phyloP scores from a whole-genome alignment of 2,797 vertebrate species.

The Squalus acanthias region DNA sequence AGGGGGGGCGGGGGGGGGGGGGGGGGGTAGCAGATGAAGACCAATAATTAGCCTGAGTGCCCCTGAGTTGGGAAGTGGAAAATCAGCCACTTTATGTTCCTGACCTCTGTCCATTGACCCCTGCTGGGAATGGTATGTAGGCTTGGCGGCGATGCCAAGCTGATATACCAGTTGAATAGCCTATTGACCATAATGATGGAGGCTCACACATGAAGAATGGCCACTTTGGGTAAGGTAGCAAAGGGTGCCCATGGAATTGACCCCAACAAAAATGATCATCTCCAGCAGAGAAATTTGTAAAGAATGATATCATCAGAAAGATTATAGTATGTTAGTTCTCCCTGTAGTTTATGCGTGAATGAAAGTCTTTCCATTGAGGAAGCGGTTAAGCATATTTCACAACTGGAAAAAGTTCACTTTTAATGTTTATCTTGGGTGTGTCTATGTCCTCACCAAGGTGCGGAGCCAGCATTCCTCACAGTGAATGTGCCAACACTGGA shows the following conservation, averaged over 20 bases:
- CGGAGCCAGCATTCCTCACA: constrained; percentile 77
- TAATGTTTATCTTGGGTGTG: background rate
- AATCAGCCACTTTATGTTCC: background rate
- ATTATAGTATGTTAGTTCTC: background rate
- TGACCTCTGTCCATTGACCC: background rate
- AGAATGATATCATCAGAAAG: background rate
- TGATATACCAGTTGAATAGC: background rate
- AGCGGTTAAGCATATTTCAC: background rate
- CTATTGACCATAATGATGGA: background rate
- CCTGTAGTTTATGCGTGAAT: background rate
- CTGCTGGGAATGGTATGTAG: background rate
- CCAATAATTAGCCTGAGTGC: background rate
- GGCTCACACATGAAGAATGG: background rate
- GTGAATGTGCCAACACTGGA: constrained; percentile 80
- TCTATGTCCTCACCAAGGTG: constrained; percentile 60
- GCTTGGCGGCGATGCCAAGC: too few relatives aligned
- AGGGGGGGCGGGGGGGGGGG: background rate
- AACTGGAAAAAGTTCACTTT: too few relatives aligned
- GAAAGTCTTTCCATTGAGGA: background rate
- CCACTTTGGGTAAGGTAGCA: background rate
- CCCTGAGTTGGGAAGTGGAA: background rate
- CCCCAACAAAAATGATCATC: background rate
- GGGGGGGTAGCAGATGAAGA: background rate
- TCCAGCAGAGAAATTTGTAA: background rate
- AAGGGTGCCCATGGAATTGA: background rate